Evolutionary conservation across 2,113 vertebrate species (phyloP), one percentile per base, ranked within the genome.

Genomic region (Dicentrarchus labrax): DNA sequence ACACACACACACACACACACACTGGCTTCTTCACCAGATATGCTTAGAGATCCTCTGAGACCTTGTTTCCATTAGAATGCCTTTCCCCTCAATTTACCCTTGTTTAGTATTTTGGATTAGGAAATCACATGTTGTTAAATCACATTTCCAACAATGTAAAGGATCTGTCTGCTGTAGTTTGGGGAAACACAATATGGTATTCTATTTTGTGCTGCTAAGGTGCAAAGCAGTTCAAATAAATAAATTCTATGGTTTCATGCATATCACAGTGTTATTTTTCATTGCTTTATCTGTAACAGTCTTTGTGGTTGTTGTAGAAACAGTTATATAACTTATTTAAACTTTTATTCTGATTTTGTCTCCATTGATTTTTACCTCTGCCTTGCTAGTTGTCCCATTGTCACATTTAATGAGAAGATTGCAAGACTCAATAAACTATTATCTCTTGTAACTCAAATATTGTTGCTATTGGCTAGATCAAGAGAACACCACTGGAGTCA

Each of bases 401-500:
- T 86, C 66, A 76, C 38, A 73, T 78, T 76, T 89, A 74, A 92
- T 87, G 61, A 85, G 67, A 87, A 71, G 68, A 86, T 74, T 86
- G 64, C 57, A 51, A 70, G 72, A 78, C 76, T 87, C 76, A 51
- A 84, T 74, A 89, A 80, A 82, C 77, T 68, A 70, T 77, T 82
- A 82, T 87, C 64, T 80, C 79, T 66, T 82, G 74, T 76, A 67
- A 79, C 48, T 65, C 77, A 76, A 70, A 77, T 80, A 72, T 82
- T 76, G 82, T 84, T 84, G 72, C 72, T 81, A 66, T 73, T 76
- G 72, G 78, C 78, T 86, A 85, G 88, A 89, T 80, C 87, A 78
- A 87, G 82, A 38, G 22, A 86, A 60, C 66, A 3, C 80, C 72
- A 64, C 66, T 78, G 61, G 86, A 88, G 78, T 83, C 76, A 60